Conservation (phyloP, 2,888 invertebrate species). For the Chymomyza procnemis region DNA sequence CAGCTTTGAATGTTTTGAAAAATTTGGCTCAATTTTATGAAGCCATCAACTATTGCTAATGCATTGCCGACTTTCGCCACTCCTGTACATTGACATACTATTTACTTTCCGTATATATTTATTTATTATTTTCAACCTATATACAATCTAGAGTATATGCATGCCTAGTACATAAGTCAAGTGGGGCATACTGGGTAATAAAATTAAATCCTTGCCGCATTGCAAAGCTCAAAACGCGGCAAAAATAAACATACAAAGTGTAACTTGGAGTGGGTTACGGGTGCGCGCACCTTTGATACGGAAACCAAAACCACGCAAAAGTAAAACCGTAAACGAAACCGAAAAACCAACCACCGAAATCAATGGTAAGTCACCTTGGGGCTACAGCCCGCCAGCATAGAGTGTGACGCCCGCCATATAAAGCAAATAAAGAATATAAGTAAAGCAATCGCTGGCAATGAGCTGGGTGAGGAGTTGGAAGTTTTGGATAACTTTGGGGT, state of each 20-base stretch:
- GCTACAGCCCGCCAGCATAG: neutral
- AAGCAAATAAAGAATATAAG: conserved; percentile 36
- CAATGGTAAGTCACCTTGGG: conserved; percentile 43
- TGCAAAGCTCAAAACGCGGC: conserved; percentile 29
- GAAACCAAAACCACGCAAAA: neutral
- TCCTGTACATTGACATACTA: neutral
- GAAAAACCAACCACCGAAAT: conserved; percentile 43
- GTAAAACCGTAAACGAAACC: neutral
- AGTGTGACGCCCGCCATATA: conserved; percentile 3
- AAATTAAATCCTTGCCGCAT: conserved; percentile 69
- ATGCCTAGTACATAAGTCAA: conserved; percentile 53
- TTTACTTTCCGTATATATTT: neutral
- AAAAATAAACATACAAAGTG: neutral
- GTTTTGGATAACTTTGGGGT: neutral
- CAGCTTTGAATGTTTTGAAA: no score
- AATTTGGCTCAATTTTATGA: neutral
- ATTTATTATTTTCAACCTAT: neutral
- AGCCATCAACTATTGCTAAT: neutral
- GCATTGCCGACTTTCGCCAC: neutral
- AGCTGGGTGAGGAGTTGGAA: neutral
- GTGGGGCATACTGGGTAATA: conserved; percentile 53
- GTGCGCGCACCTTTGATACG: neutral
- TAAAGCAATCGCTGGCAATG: conserved; percentile 23
- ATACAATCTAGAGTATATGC: no score
- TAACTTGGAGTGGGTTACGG: neutral